These are phyloP conservation scores for Caranx ignobilis DNA, from an alignment of 2,113 vertebrate genomes.

Conservation along the genomic window DNA sequence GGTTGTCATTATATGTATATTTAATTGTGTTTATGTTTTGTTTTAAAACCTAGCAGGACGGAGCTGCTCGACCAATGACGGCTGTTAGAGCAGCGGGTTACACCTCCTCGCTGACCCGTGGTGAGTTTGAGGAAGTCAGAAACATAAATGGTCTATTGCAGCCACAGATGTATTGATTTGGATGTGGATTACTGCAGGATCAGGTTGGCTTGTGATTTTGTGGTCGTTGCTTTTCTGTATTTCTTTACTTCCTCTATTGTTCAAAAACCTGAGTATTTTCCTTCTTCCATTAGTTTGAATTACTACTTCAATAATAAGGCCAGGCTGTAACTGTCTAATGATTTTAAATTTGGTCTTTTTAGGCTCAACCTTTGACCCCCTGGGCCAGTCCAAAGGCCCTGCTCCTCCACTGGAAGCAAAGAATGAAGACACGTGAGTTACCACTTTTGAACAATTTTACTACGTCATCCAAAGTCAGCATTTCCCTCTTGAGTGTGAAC, in stretches of 20 bases:
- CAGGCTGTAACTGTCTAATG: not conserved
- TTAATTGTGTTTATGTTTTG: not conserved
- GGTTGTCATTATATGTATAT: not conserved
- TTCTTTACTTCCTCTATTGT: not conserved
- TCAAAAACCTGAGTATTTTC: not conserved
- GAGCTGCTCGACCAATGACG: slow-evolving; percentile 93
- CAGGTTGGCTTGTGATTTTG: not conserved
- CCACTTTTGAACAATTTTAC: not conserved
- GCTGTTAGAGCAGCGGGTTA: slow-evolving; percentile 96
- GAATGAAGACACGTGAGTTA: slow-evolving; percentile 92
- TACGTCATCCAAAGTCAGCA: not conserved
- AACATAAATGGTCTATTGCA: not conserved
- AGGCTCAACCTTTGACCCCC: slow-evolving; percentile 93
- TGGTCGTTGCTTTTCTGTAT: not conserved
- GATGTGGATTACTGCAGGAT: not conserved
- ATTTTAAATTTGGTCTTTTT: slow-evolving; percentile 24
- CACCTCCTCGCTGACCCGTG: slow-evolving; percentile 88
- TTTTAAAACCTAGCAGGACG: slow-evolving; percentile 86
- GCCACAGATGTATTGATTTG: not conserved
- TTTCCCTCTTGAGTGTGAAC: not conserved
- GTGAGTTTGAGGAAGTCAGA: slow-evolving; percentile 72
- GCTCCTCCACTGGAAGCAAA: slow-evolving; percentile 91
- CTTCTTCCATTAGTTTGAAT: not conserved
- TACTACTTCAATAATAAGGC: not conserved
- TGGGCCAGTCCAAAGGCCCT: slow-evolving; percentile 92